Evolutionary conservation across 2,113 vertebrate species (phyloP).

Genomic region (Loxodonta africana): DNA sequence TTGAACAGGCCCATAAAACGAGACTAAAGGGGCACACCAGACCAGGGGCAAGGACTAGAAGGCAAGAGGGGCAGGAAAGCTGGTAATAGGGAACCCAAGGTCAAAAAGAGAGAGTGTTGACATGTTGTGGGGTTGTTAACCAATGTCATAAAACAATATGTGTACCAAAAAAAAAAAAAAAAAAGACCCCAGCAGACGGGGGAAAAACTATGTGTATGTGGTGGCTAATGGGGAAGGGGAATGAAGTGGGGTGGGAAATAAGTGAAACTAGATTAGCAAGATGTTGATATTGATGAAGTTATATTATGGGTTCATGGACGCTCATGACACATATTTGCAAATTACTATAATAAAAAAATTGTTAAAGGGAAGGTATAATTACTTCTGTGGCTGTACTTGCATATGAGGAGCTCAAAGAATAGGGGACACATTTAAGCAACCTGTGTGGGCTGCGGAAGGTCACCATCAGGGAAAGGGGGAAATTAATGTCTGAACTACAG

Average conservation of each 20-base stretch:
- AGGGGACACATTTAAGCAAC: background rate
- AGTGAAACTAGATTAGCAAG: background rate
- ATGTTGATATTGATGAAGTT: background rate
- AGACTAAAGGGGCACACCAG: no score
- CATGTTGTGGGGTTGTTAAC: no score
- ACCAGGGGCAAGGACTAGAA: no score
- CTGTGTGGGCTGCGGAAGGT: background rate
- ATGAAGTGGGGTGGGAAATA: background rate
- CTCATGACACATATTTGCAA: background rate
- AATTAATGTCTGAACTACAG: background rate
- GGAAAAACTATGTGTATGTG: background rate
- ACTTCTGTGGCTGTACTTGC: background rate
- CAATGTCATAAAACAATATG: no score
- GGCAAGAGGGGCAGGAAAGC: no score
- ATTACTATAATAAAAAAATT: conserved; percentile 16
- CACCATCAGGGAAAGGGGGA: background rate
- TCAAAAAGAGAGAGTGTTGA: no score
- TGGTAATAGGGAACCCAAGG: no score
- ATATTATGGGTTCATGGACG: background rate
- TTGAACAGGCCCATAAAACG: no score
- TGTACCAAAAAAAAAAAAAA: no score
- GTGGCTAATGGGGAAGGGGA: background rate
- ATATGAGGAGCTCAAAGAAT: background rate
- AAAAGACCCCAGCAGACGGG: no score
- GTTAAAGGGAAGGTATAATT: background rate